Evolutionary conservation across 2,888 invertebrate genomes (phyloP), one percentile per base, ranked within the genome.

Genomic region (Myathropa florea): DNA sequence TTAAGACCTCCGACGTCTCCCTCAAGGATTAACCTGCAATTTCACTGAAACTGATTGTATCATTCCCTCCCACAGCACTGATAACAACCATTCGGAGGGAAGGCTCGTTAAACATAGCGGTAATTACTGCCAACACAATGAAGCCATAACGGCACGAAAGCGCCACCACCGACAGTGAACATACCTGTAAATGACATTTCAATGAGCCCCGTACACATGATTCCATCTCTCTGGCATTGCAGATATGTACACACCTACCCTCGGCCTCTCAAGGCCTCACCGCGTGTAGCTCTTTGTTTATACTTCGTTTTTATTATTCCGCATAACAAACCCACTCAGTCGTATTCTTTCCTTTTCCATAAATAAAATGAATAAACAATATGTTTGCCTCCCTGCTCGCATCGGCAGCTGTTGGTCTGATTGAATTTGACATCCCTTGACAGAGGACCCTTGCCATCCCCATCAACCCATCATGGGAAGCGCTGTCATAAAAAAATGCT

Each of bases 141-240:
- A 46, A 46, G 18, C 46, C 46, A 46, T 46, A 46, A 46, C 46
- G 7, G 7, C 46, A 46, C 46, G 46, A 46, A 46, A 46, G 46
- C 46, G 18, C 46, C 18, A 18, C 46, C 6, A 30, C 4, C 18
- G 33, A 24, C n/a, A 14, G 30, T 7, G 12, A 12, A 7, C 30
- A 55, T 55, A 55, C 33, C 23, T 70, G 70, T 9, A 70, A 36
- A 33, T 70, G 70, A 70, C 70, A 70, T 57, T 70, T 70, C 70
- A 70, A 70, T 70, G 60, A 39, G 59, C 21, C 36, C 46, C 60
- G 39, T 10, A 26, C 71, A 60, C 26, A 26, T 12, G 24, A 60
- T 70, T 59, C 36, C 53, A 67, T 67, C 57, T 33, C 30, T 12
- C 46, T 18, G 46, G 18, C 46, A 46, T 18, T 46, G 18, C 46